phyloP scores from a whole-genome alignment of 2,113 vertebrate species.

The Sardina pilchardus region DNA sequence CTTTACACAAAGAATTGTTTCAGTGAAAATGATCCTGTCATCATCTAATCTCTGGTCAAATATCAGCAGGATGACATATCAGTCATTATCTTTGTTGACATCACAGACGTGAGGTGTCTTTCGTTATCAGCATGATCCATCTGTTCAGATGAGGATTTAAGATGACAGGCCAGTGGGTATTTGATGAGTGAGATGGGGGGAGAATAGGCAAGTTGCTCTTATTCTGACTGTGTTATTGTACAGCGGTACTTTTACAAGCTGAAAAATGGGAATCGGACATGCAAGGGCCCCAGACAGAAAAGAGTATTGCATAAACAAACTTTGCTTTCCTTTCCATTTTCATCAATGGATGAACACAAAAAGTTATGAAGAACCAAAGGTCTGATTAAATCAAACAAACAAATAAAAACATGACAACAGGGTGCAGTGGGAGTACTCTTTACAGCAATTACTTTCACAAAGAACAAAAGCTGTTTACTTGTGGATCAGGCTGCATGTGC shows the following conservation, averaged over 20 bases:
- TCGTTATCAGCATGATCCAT: not conserved
- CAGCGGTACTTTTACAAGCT: not conserved
- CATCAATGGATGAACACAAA: not conserved
- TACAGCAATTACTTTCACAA: not conserved
- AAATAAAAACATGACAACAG: not conserved
- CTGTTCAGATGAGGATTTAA: not conserved
- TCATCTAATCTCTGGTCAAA: slow-evolving; percentile 45
- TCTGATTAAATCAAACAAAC: not conserved
- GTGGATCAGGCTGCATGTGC: not conserved
- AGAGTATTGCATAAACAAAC: not conserved
- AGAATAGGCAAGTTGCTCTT: not conserved
- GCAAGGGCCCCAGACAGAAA: not conserved
- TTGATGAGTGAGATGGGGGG: not conserved
- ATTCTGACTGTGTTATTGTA: not conserved
- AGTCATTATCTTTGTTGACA: slow-evolving; percentile 9
- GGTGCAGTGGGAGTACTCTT: not conserved
- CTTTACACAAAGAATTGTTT: slow-evolving; percentile 21
- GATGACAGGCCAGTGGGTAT: not conserved
- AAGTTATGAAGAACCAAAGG: not conserved
- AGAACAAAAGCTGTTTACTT: not conserved
- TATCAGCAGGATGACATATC: slow-evolving; percentile 36
- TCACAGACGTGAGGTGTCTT: not conserved
- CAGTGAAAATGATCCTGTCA: slow-evolving; percentile 43
- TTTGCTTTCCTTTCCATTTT: not conserved
- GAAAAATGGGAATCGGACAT: not conserved